These are phyloP conservation scores for Cherax destructor DNA, from an alignment of 1,140 invertebrate species.

Conservation along the genomic window DNA sequence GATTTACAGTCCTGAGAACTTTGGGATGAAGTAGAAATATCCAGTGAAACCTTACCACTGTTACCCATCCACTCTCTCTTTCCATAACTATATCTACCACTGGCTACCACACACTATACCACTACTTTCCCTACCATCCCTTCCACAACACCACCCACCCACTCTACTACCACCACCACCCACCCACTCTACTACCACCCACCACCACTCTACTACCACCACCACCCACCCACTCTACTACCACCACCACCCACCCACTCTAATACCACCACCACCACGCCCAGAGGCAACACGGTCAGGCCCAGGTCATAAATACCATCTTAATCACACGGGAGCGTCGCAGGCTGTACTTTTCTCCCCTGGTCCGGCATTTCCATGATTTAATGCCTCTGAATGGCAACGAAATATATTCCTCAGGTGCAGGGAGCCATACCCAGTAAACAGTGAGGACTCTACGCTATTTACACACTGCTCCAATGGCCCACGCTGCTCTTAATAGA, in stretches of 20 bases:
- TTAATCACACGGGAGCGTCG: conserved; percentile 39
- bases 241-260: neutral
- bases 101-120: neutral
- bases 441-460: neutral
- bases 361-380: conserved; percentile 39
- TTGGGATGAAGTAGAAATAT: too few relatives aligned
- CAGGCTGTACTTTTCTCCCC: conserved; percentile 49
- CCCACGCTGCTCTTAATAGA: neutral
- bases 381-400: conserved; percentile 38
- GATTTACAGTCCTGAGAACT: too few relatives aligned
- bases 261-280: neutral
- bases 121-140: neutral
- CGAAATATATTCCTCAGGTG: conserved; percentile 33
- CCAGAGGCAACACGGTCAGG: conserved; percentile 22
- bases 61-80: too few relatives aligned
- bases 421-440: conserved; percentile 1
- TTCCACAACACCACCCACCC: neutral
- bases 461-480: conserved; percentile 31
- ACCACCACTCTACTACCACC: neutral
- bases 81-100: too few relatives aligned
- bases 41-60: neutral
- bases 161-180: conserved; percentile 11
- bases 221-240: too few relatives aligned
- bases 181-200: too few relatives aligned
- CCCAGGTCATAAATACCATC: neutral